phyloP scores from a whole-genome alignment of 2,113 vertebrate species.

The Lasiurus borealis region DNA sequence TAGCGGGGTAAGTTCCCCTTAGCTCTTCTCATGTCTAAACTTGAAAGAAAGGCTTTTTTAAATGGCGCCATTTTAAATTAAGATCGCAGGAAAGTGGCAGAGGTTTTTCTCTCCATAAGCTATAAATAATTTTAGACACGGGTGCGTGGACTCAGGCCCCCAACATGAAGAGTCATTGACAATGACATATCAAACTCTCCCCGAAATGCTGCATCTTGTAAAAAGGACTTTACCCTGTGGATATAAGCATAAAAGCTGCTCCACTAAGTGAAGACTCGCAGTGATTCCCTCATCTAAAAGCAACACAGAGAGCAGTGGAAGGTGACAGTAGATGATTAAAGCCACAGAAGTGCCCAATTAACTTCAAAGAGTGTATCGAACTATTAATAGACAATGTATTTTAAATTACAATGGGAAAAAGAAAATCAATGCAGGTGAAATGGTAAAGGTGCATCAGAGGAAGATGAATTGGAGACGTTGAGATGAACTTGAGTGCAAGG shows the following conservation, averaged over 20 bases:
- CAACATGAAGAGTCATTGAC: conserved; percentile 19
- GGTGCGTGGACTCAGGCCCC: not conserved
- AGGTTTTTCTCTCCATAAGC: not conserved
- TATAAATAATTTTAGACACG: conserved; percentile 43
- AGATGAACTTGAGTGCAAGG: conserved; percentile 52
- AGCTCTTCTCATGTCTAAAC: conserved; percentile 4
- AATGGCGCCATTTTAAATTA: conserved; percentile 48
- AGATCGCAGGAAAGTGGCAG: not conserved
- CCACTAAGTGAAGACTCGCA: not conserved
- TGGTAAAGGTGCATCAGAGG: not conserved
- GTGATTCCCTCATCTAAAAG: conserved; percentile 22
- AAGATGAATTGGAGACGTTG: conserved; percentile 36
- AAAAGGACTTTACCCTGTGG: not conserved
- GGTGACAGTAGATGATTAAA: conserved; percentile 57
- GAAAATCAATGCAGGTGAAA: conserved; percentile 63
- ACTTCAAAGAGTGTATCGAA: conserved; percentile 63
- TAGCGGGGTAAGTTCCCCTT: not conserved
- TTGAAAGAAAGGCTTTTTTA: conserved; percentile 23
- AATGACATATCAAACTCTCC: not conserved
- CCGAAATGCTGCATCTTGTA: not conserved
- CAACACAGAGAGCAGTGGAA: conserved; percentile 31
- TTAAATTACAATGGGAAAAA: conserved; percentile 61
- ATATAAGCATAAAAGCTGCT: not conserved
- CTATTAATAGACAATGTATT: conserved; percentile 74
- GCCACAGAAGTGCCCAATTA: conserved; percentile 60